phyloP scores from a whole-genome alignment of 1,140 invertebrate genomes.

The Sycophaga agraensis region DNA sequence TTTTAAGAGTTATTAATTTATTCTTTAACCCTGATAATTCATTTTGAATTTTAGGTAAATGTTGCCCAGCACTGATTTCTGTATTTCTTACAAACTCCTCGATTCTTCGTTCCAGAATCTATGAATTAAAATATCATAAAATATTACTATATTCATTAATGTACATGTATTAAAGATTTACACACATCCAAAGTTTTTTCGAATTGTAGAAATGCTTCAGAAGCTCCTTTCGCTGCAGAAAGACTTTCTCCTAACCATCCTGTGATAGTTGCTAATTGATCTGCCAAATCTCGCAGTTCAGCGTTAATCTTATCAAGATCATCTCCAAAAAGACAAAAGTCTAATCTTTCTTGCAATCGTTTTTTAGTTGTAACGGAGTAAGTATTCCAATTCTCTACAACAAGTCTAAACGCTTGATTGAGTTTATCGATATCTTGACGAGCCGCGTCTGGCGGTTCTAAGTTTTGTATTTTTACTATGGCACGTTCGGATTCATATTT shows the following conservation, averaged over 20 bases:
- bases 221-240: conserved; percentile 67
- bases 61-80: conserved; percentile 64
- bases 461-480: conserved; percentile 64
- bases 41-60: conserved; percentile 63
- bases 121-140: neutral
- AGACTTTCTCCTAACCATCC: conserved; percentile 66
- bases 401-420: conserved; percentile 61
- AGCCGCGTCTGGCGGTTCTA: conserved; percentile 70
- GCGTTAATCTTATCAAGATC: conserved; percentile 75
- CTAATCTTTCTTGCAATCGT: conserved; percentile 65
- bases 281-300: conserved; percentile 43
- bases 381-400: conserved; percentile 62
- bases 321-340: conserved; percentile 70
- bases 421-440: conserved; percentile 72
- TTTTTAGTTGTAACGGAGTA: conserved; percentile 64
- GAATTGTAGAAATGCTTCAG: conserved; percentile 74
- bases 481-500: conserved; percentile 66
- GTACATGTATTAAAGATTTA: conserved; percentile 13
- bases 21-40: conserved; percentile 69
- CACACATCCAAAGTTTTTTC: conserved; percentile 80
- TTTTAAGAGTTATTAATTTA: conserved; percentile 74
- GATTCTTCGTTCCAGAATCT: conserved; percentile 75
- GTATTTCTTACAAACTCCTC: conserved; percentile 71
- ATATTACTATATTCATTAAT: neutral
- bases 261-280: conserved; percentile 43